phyloP scores from a whole-genome alignment of 2,113 vertebrate species.

The Leucosticte australis region DNA sequence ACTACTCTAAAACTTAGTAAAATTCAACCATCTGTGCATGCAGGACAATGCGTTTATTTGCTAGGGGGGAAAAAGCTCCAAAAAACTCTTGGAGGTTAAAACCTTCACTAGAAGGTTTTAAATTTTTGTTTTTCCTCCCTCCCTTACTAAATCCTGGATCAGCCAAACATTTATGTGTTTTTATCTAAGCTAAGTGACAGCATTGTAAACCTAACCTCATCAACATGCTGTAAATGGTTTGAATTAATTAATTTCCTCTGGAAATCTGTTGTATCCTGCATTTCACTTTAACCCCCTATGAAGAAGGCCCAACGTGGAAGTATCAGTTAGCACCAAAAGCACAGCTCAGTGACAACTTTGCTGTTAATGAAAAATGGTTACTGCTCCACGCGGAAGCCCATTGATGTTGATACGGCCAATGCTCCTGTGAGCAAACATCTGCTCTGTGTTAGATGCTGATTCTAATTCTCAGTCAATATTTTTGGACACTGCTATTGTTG shows the following conservation, averaged over 20 bases:
- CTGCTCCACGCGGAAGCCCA: slow-evolving; percentile 77
- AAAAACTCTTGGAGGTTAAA: not conserved
- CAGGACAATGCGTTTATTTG: not conserved
- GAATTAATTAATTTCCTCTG: slow-evolving; percentile 85
- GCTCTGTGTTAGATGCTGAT: slow-evolving; percentile 80
- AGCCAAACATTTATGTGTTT: slow-evolving; percentile 36
- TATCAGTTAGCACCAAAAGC: slow-evolving; percentile 75
- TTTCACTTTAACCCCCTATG: slow-evolving; percentile 67
- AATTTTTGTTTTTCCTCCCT: slow-evolving; percentile 6
- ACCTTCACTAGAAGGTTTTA: not conserved
- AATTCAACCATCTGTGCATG: not conserved
- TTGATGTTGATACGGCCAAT: slow-evolving; percentile 78
- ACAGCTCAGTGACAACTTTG: slow-evolving; percentile 74
- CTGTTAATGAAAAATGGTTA: slow-evolving; percentile 84
- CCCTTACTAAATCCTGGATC: slow-evolving; percentile 16
- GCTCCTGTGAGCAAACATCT: slow-evolving; percentile 80
- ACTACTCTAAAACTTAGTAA: not conserved
- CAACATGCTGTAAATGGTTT: slow-evolving; percentile 67
- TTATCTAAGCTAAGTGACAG: slow-evolving; percentile 55
- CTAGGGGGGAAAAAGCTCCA: accelerated
- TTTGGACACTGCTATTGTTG: slow-evolving; percentile 58
- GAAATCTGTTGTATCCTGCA: slow-evolving; percentile 78
- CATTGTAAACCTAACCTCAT: slow-evolving; percentile 58
- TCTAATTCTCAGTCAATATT: slow-evolving; percentile 69
- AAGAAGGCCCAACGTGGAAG: slow-evolving; percentile 67